Evolutionary conservation across 1,140 invertebrate species (phyloP).

Genomic region (Aphaenogaster rudis): DNA sequence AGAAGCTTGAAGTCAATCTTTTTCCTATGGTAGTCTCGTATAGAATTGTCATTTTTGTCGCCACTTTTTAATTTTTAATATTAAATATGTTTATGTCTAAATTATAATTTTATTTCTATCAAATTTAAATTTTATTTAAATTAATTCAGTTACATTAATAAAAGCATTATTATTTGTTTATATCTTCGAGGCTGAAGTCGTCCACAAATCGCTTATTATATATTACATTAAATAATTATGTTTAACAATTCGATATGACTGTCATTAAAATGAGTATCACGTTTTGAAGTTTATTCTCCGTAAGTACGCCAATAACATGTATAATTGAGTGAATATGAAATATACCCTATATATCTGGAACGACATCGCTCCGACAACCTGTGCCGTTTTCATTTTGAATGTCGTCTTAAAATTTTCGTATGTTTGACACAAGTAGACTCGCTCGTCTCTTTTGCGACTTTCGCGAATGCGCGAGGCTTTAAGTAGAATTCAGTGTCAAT

Average conservation of each 20-base stretch:
- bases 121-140: not conserved
- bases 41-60: not conserved
- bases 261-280: not conserved
- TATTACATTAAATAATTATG: not conserved
- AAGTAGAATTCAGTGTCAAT: slow-evolving; percentile 75
- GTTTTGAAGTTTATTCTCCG: not conserved
- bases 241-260: not conserved
- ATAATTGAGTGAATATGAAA: slow-evolving; percentile 15
- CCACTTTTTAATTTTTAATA: not conserved
- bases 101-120: not conserved
- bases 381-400: not conserved
- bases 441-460: slow-evolving; percentile 33
- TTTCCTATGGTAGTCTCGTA: not conserved
- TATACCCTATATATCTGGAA: not conserved
- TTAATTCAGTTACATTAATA: not conserved
- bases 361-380: not conserved
- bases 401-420: slow-evolving; percentile 28
- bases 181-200: not conserved
- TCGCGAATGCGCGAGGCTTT: slow-evolving; percentile 43
- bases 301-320: not conserved
- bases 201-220: not conserved
- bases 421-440: not conserved
- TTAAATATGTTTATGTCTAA: not conserved
- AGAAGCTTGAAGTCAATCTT: slow-evolving; percentile 17
- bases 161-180: not conserved